A percentile compares a stretch with the other conserved stretches of the same genome.
These are phyloP conservation scores for Plodia interpunctella DNA, from an alignment of 1,140 invertebrate species.

Conservation along the genomic window DNA sequence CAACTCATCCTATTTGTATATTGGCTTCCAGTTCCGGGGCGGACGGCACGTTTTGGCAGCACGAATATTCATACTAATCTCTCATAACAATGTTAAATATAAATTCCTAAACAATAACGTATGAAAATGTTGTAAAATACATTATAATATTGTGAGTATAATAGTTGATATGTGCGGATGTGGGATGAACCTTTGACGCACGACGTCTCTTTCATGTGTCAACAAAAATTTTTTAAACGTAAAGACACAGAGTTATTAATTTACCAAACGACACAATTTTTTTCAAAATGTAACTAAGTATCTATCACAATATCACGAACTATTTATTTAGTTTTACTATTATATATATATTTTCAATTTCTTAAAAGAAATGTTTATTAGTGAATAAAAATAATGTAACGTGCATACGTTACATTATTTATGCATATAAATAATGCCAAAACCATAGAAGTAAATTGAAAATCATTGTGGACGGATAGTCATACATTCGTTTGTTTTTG, in stretches of 20 bases:
- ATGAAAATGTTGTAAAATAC: slow-evolving; percentile 30
- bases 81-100: slow-evolving; percentile 55
- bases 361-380: too few relatives aligned
- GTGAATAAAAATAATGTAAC: too few relatives aligned
- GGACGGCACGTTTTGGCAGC: slow-evolving; percentile 59
- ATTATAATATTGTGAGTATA: slow-evolving; percentile 15
- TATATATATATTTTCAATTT: too few relatives aligned
- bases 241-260: background rate
- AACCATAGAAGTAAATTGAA: too few relatives aligned
- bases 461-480: too few relatives aligned
- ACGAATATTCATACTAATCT: slow-evolving; percentile 38
- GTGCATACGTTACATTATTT: too few relatives aligned
- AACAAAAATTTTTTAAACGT: background rate
- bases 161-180: slow-evolving; percentile 22
- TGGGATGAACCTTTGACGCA: slow-evolving; percentile 22
- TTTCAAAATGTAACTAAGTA: background rate
- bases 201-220: slow-evolving; percentile 1
- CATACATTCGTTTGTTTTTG: too few relatives aligned
- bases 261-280: background rate
- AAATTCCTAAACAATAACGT: slow-evolving; percentile 31
- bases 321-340: too few relatives aligned
- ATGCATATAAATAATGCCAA: too few relatives aligned
- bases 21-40: slow-evolving; percentile 29
- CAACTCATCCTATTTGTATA: slow-evolving; percentile 33
- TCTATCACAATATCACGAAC: too few relatives aligned